phyloP scores from a whole-genome alignment of 2,888 invertebrate genomes.

The Cecidostiba fungosa region DNA sequence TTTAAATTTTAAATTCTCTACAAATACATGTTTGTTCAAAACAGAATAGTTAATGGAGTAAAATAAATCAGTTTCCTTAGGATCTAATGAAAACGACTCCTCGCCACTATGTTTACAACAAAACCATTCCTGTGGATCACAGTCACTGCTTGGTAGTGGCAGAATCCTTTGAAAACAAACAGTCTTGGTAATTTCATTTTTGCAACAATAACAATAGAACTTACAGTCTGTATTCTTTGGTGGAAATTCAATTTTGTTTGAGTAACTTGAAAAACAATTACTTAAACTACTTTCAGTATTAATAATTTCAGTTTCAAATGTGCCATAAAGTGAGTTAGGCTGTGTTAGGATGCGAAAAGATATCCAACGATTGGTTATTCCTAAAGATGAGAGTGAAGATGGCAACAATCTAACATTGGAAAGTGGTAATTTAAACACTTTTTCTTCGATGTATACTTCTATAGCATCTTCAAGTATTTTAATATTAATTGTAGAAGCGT shows the following conservation, averaged over 20 bases:
- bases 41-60: constrained; percentile 73
- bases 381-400: constrained; percentile 73
- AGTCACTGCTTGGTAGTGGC: constrained; percentile 74
- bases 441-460: constrained; percentile 67
- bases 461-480: constrained; percentile 72
- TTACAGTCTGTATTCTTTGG: constrained; percentile 65
- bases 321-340: constrained; percentile 72
- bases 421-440: constrained; percentile 68
- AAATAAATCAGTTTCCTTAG: constrained; percentile 73
- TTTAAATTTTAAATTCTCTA: constrained; percentile 67
- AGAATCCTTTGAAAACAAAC: constrained; percentile 72
- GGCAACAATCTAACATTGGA: constrained; percentile 73
- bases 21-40: constrained; percentile 70
- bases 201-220: constrained; percentile 73
- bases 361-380: constrained; percentile 73
- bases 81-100: constrained; percentile 67
- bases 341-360: constrained; percentile 75
- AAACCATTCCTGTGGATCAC: constrained; percentile 77
- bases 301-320: constrained; percentile 73
- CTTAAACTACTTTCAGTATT: constrained; percentile 59
- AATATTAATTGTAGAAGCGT: constrained; percentile 68
- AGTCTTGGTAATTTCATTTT: constrained; percentile 71
- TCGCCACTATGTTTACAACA: constrained; percentile 73
- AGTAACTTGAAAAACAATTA: constrained; percentile 43
- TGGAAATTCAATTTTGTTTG: constrained; percentile 65